Conservation (phyloP, 2,113 vertebrate genomes). For the Pachycephala philippinensis region DNA sequence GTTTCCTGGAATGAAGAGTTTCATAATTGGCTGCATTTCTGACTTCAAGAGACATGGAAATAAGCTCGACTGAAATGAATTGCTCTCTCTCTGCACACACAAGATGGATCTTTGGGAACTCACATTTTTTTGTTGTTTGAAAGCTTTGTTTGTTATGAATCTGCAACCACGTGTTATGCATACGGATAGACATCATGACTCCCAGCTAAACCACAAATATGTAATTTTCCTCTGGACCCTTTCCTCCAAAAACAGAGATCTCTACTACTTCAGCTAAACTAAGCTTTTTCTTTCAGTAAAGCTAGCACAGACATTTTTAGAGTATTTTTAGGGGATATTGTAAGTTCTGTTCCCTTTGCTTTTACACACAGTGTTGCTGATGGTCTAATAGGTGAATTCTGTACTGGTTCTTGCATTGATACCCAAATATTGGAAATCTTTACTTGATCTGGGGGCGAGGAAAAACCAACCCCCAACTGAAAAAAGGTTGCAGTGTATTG, state of each 20-base stretch:
- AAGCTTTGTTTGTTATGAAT: slow-evolving; percentile 40
- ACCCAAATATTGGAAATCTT: background rate
- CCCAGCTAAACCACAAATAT: slow-evolving; percentile 52
- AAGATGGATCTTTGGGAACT: background rate
- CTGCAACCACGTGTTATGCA: background rate
- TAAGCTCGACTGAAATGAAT: background rate
- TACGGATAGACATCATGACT: slow-evolving; percentile 49
- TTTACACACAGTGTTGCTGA: background rate
- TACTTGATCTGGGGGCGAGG: background rate
- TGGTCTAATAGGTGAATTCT: background rate
- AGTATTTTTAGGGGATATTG: background rate
- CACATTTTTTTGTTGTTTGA: background rate
- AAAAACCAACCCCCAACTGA: background rate
- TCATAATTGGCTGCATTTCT: background rate
- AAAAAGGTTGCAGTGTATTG: background rate
- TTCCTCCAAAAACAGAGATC: slow-evolving; percentile 48
- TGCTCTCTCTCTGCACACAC: background rate
- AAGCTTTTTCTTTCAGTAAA: background rate
- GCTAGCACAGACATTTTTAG: background rate
- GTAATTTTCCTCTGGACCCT: slow-evolving; percentile 54
- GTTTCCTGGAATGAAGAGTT: background rate
- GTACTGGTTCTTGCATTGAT: background rate
- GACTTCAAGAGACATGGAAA: background rate
- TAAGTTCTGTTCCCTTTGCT: background rate
- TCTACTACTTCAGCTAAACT: slow-evolving; percentile 36